Evolutionary conservation across 2,113 vertebrate genomes (phyloP).

Genomic region (Oryzias curvinotus): DNA sequence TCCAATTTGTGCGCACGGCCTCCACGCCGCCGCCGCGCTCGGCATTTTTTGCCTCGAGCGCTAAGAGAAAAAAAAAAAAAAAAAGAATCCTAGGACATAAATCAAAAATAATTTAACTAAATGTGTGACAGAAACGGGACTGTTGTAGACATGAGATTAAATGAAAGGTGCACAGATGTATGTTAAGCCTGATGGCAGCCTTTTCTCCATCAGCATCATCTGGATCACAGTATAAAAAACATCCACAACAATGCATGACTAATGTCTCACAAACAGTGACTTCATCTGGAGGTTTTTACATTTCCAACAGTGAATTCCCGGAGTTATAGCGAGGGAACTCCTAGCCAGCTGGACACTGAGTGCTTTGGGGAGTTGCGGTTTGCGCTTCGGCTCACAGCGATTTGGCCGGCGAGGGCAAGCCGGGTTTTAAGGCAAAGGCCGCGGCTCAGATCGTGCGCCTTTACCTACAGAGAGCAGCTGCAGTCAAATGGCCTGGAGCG

Average conservation of each 20-base stretch:
- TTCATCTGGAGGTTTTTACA: constrained; percentile 30
- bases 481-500: background rate
- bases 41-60: background rate
- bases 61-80: too few species aligned
- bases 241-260: constrained; percentile 37
- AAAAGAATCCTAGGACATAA: too few species aligned
- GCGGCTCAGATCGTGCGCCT: constrained; percentile 5
- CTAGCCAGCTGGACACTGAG: constrained; percentile 46
- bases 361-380: constrained; percentile 24
- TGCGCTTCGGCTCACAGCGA: constrained; percentile 1
- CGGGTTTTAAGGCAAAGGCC: too few species aligned
- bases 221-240: constrained; percentile 20
- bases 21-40: constrained; percentile 13
- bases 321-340: constrained; percentile 38
- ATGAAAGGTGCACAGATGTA: constrained; percentile 5
- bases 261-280: constrained; percentile 35
- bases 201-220: background rate
- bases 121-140: too few species aligned
- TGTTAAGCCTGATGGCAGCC: constrained; percentile 1
- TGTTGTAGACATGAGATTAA: too few species aligned
- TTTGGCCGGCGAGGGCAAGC: constrained; percentile 9
- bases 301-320: constrained; percentile 24
- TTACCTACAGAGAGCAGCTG: constrained; percentile 13
- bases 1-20: constrained; percentile 39
- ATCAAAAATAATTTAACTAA: too few species aligned